Evolutionary conservation across 2,797 vertebrate species (phyloP).

Genomic region (Echeneis naucrates): DNA sequence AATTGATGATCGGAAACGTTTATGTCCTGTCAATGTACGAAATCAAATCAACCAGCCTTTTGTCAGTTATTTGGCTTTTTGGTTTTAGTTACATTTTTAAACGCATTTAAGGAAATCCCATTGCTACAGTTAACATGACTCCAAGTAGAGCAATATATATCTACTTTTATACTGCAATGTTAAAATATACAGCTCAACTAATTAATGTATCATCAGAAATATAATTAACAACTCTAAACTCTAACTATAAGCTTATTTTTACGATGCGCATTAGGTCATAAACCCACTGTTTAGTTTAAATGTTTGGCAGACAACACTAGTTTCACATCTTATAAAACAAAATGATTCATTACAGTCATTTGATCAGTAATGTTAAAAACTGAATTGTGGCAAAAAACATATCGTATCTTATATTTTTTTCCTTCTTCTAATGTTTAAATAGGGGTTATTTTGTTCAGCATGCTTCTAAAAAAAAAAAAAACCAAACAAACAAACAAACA

Average conservation of each 20-base stretch:
- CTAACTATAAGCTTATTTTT: too few relatives aligned
- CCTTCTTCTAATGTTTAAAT: too few relatives aligned
- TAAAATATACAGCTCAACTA: not conserved
- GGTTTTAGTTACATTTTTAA: too few relatives aligned
- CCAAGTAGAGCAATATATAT: too few relatives aligned
- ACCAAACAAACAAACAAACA: too few relatives aligned
- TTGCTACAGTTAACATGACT: not conserved
- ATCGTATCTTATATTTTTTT: too few relatives aligned
- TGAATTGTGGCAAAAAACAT: not conserved
- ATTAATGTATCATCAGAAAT: not conserved
- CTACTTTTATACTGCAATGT: not conserved
- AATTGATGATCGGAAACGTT: not conserved
- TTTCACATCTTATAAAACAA: not conserved
- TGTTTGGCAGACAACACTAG: not conserved
- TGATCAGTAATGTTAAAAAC: not conserved
- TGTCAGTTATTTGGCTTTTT: too few relatives aligned
- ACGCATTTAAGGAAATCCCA: too few relatives aligned
- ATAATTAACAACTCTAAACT: not conserved
- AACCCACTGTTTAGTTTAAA: not conserved
- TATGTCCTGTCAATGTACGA: not conserved
- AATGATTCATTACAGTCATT: not conserved
- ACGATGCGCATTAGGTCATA: too few relatives aligned
- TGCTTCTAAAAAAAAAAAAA: slow-evolving; percentile 9
- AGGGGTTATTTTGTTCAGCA: too few relatives aligned
- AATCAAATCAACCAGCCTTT: too few relatives aligned